A percentile compares a stretch with the other conserved stretches of the same genome.
Evolutionary conservation across 2,113 vertebrate species (phyloP).

Genomic region (Camelus bactrianus): DNA sequence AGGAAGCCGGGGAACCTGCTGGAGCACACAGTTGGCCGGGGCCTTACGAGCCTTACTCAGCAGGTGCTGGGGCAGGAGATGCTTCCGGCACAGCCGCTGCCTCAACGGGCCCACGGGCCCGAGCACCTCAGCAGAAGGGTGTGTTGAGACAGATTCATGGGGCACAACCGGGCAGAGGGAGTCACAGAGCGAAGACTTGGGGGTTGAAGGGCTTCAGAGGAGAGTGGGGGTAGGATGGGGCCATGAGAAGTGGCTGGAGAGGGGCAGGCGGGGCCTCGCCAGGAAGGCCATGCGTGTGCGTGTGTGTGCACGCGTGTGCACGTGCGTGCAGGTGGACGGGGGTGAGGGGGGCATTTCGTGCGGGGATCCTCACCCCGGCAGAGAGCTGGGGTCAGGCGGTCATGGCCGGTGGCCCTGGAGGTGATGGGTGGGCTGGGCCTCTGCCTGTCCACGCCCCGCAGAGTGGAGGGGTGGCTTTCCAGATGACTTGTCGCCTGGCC

Average conservation of each 20-base stretch:
- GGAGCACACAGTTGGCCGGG: background rate
- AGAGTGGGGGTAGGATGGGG: background rate
- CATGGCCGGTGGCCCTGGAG: rapidly evolving
- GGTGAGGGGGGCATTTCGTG: background rate
- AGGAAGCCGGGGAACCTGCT: background rate
- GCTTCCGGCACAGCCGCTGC: no score
- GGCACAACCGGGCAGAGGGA: background rate
- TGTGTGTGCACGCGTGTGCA: no score
- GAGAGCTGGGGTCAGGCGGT: background rate
- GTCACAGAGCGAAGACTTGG: rapidly evolving
- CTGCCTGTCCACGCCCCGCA: background rate
- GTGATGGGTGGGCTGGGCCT: background rate
- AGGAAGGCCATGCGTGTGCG: background rate
- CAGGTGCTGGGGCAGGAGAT: no score
- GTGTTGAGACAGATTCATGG: background rate
- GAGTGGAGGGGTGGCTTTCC: background rate
- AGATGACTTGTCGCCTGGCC: background rate
- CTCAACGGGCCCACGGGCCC: background rate
- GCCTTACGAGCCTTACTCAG: background rate
- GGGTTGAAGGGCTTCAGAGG: background rate
- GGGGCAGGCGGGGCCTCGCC: background rate
- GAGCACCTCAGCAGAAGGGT: no score
- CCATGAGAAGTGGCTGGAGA: background rate
- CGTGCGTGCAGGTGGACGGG: background rate
- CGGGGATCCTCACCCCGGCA: background rate